Base-by-base conservation (phyloP, 2,113 vertebrate species). In the Hemicordylus capensis region DNA sequence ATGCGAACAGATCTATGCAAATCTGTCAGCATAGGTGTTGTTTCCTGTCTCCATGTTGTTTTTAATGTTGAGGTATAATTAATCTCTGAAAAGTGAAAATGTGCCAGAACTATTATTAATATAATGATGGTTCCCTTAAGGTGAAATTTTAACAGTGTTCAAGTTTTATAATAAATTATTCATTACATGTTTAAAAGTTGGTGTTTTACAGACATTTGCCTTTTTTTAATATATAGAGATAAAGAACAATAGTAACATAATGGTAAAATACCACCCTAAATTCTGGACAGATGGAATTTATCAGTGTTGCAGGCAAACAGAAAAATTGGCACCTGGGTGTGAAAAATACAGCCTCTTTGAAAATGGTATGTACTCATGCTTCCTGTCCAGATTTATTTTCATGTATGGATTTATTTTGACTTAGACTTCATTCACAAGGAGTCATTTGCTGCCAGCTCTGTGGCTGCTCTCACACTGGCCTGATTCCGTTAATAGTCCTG, bases 261-360 rank as follows among this genome's bases (percentile, higher is more conserved):
- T 97, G 93, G 85, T 97, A 24, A 99, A 99, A 95, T 99, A 98
- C 76, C 98, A 99, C 89, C 98, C 98, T 75, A 98, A 98, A 92
- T 97, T 99, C 94, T 99, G 98, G 98, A 94, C 97, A 89, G 98
- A 99, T 4, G 98, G 98, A 75, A 92, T 93, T 89, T 99, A 98
- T 95, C 97, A 98, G 48, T 99, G 98, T 93, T 99, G 98, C 67
- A 95, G 98, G 63, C 98, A 99, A 95, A 97, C 93, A 69, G 98
- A 98, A 85, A 99, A 99, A 90, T 95, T 97, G 92, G 98, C 98
- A 0, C 96, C 95, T 2, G 98, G 98, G 69, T 99, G 98, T 90
- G 98, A 98, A 92, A 98, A 98, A 91, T 99, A 99, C 2, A 98
- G 96, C 89, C 95, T 98, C 87, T 97, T 97, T 90, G 98, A 97